Percentiles rank a stretch among this genome's conserved stretches.
These are phyloP conservation scores for Pristionchus mayeri DNA, from an alignment of 2,888 invertebrate genomes.

Conservation along the genomic window DNA sequence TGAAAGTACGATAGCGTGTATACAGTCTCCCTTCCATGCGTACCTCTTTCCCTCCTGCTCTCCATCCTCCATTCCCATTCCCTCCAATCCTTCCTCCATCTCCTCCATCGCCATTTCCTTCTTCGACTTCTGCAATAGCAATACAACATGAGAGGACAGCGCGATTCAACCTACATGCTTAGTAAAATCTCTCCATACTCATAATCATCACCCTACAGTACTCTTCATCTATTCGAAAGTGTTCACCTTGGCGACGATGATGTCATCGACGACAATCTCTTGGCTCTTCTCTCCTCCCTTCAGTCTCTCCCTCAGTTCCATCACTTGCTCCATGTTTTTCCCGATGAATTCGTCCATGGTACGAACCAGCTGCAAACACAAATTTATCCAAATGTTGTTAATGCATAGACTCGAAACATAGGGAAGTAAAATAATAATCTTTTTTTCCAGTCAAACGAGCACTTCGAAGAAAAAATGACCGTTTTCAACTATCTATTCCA, in stretches of 20 bases:
- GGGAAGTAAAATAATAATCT: too few relatives aligned
- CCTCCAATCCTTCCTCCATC: constrained; percentile 16
- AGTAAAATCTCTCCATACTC: neutral
- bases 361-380: constrained; percentile 22
- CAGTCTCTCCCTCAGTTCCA: constrained; percentile 46
- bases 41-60: constrained; percentile 46
- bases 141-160: too few relatives aligned
- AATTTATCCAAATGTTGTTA: too few relatives aligned
- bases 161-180: neutral
- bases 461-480: too few relatives aligned
- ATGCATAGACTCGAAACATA: too few relatives aligned
- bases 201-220: neutral
- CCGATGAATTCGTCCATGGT: constrained; percentile 14
- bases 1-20: neutral
- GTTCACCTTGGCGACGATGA: constrained; percentile 15
- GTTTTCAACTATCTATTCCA: neutral
- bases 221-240: neutral
- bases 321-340: constrained; percentile 36
- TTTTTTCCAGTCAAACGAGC: too few relatives aligned
- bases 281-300: constrained; percentile 33
- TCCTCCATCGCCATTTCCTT: neutral
- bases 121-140: neutral
- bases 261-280: neutral
- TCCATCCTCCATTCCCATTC: constrained; percentile 29
- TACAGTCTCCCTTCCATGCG: neutral